Evolutionary conservation across 2,797 vertebrate genomes (phyloP), one percentile per base, ranked within the genome.

Genomic region (Mormyrops boulengeri): DNA sequence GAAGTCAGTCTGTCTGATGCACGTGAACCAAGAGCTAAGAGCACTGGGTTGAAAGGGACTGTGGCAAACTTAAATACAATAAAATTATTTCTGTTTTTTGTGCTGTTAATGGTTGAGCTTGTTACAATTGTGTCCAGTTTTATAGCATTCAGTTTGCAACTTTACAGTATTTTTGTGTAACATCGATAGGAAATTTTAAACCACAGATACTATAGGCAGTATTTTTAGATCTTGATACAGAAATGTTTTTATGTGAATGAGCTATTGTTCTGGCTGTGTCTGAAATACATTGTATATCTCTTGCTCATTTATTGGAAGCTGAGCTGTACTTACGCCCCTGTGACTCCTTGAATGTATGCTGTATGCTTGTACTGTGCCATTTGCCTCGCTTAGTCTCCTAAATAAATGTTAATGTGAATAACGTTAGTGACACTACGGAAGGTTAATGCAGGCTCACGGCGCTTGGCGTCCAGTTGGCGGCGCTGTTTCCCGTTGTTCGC

Each of bases 401-500:
- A 22, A 11, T 30, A 26, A 30, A 66, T 30, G 62, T 66, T 26
- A 30, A 12, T 3, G 62, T 66, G 62, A 66, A 66, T 66, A 66
- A 66, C 22, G 60, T 66, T 12, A 34, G 26, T 14, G 62, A 69
- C 62, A 3, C 11, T 14, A 34, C 62, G 26, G 62, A 69, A 12
- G 30, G 3, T 69, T 14, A 14, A 69, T 34, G 62, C 62, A 69
- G 60, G 3, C 2, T n/a, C 19, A n/a, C 80, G 19, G 85, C 30
- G 14, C 85, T 30, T 12, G 4, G 30, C n/a, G 87, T 34, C 55
- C 87, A n/a, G 49, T 55, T 41, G 85, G 77, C 62, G 90, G 89
- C 88, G 77, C 82, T 90, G 30, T 88, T 88, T 90, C 87, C 22
- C 82, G 9, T 22, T 26, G 30, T 88, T 73, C 41, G n/a, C 1